phyloP scores from a whole-genome alignment of 2,113 vertebrate species.

The Takifugu flavidus region DNA sequence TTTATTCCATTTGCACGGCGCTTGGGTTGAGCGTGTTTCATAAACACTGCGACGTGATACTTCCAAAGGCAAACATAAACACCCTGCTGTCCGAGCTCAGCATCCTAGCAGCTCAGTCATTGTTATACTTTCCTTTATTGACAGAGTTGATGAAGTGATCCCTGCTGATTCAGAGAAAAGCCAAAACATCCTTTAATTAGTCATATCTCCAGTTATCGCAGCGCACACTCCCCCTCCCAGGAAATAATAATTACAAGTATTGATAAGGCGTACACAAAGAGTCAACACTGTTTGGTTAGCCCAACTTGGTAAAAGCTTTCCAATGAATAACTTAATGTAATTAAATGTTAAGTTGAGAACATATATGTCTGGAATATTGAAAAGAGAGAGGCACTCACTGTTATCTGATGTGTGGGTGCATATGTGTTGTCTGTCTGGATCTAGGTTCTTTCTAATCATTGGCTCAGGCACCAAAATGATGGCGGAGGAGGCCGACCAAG shows the following conservation, averaged over 20 bases:
- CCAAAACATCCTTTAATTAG: slow-evolving; percentile 68
- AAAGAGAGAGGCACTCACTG: slow-evolving; percentile 20
- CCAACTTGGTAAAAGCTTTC: too few species aligned
- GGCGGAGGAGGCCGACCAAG: slow-evolving; percentile 13
- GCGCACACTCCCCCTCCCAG: slow-evolving; percentile 44
- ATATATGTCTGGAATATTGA: background rate
- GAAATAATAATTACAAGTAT: slow-evolving; percentile 46
- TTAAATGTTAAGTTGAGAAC: too few species aligned
- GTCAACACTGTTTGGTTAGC: background rate
- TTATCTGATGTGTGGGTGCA: slow-evolving; percentile 54
- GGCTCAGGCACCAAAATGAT: slow-evolving; percentile 14
- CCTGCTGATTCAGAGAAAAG: slow-evolving; percentile 46
- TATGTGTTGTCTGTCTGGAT: slow-evolving; percentile 66
- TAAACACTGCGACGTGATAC: slow-evolving; percentile 25
- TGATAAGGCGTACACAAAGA: slow-evolving; percentile 5
- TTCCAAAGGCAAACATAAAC: slow-evolving; percentile 9
- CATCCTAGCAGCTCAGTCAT: slow-evolving; percentile 23
- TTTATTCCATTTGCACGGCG: slow-evolving; percentile 12
- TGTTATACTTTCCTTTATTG: slow-evolving; percentile 64
- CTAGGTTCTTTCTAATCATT: slow-evolving; percentile 72
- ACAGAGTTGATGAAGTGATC: slow-evolving; percentile 63
- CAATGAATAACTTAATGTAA: too few species aligned
- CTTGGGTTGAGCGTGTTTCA: slow-evolving; percentile 14
- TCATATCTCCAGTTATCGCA: slow-evolving; percentile 38
- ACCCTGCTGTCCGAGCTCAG: slow-evolving; percentile 28